Evolutionary conservation across 2,888 invertebrate genomes (phyloP).

Genomic region (Machimus rusticus): DNA sequence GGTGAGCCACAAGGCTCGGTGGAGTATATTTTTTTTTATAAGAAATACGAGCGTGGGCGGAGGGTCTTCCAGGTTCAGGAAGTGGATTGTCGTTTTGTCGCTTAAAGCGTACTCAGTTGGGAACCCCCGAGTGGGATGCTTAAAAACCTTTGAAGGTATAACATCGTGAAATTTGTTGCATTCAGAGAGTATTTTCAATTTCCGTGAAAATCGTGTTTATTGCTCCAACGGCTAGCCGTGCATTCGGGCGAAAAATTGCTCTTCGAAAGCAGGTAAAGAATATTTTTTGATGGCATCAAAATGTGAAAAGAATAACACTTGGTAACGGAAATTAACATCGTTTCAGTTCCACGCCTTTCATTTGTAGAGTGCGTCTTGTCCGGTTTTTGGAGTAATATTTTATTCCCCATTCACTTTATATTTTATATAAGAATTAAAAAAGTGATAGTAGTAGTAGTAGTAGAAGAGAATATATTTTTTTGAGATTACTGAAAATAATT

Average conservation of each 20-base stretch:
- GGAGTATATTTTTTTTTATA: not conserved
- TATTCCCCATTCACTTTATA: too few species aligned
- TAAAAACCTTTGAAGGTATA: conserved; percentile 20
- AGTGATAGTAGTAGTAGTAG: too few species aligned
- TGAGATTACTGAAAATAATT: too few species aligned
- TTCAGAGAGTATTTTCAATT: conserved; percentile 42
- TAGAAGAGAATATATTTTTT: too few species aligned
- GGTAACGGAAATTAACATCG: not conserved
- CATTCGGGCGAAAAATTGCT: conserved; percentile 25
- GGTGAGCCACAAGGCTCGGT: not conserved
- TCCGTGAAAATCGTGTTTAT: conserved; percentile 42
- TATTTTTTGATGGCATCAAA: not conserved
- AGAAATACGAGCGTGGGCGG: not conserved
- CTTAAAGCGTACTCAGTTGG: not conserved
- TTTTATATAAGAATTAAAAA: too few species aligned
- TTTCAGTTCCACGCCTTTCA: not conserved
- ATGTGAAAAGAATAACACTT: not conserved
- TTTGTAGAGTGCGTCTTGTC: not conserved
- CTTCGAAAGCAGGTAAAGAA: not conserved
- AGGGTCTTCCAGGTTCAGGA: not conserved
- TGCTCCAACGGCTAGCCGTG: conserved; percentile 27
- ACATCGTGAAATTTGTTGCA: conserved; percentile 26
- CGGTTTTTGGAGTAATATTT: not conserved
- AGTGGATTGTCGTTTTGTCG: not conserved
- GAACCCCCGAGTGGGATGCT: not conserved